Evolutionary conservation across 2,888 invertebrate genomes (phyloP).

Genomic region (Antheraea assamensis): DNA sequence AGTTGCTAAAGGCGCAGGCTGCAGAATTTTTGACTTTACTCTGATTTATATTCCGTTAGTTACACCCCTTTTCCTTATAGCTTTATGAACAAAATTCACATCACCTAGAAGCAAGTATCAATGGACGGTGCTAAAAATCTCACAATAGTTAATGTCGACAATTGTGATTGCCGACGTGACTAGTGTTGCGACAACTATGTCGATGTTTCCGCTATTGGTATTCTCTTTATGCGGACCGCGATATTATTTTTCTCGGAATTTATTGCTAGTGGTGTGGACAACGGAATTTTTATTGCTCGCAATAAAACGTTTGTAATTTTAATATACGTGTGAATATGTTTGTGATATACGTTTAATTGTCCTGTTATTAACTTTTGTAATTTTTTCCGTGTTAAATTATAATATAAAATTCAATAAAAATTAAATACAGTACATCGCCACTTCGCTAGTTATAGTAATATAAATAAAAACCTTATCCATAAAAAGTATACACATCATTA

Average conservation of each 20-base stretch:
- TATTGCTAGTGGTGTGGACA: constrained; percentile 40
- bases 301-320: constrained; percentile 21
- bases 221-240: constrained; percentile 37
- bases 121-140: background rate
- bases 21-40: too few relatives aligned
- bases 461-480: too few relatives aligned
- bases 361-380: background rate
- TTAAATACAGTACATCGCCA: too few relatives aligned
- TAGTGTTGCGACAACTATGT: constrained; percentile 47
- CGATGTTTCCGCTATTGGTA: constrained; percentile 34
- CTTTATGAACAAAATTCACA: background rate
- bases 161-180: constrained; percentile 41
- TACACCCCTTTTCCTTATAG: too few relatives aligned
- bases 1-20: too few relatives aligned
- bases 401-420: too few relatives aligned
- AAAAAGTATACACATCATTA: too few relatives aligned
- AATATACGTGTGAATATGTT: constrained; percentile 17
- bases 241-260: constrained; percentile 47
- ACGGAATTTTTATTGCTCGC: constrained; percentile 39
- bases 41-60: too few relatives aligned
- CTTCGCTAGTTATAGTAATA: too few relatives aligned
- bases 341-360: constrained; percentile 11
- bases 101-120: background rate
- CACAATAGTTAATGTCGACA: constrained; percentile 34
- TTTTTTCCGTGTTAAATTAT: too few relatives aligned